phyloP scores from a whole-genome alignment of 2,888 invertebrate genomes.

The Watsonalla cultraria region DNA sequence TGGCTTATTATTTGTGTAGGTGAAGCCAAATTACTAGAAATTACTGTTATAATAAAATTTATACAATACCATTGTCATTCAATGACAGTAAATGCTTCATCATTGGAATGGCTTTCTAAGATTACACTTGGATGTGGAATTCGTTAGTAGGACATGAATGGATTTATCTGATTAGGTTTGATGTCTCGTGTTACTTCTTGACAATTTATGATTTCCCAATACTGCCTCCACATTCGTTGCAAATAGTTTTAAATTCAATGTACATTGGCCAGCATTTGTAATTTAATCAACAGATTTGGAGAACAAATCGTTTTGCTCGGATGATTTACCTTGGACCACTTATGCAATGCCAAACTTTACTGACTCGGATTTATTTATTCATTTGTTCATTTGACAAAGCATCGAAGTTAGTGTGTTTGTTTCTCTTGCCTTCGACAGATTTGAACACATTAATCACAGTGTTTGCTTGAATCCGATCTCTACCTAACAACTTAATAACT shows the following conservation, averaged over 20 bases:
- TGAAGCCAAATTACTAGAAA: too few relatives aligned
- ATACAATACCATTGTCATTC: too few relatives aligned
- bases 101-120: too few relatives aligned
- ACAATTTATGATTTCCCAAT: too few relatives aligned
- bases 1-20: too few relatives aligned
- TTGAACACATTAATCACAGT: neutral
- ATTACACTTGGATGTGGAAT: too few relatives aligned
- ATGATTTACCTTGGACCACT: slow-evolving; percentile 60
- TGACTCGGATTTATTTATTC: slow-evolving; percentile 6
- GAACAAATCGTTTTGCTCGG: slow-evolving; percentile 41
- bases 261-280: neutral
- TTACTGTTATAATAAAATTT: too few relatives aligned
- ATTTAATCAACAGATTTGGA: slow-evolving; percentile 33
- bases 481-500: neutral
- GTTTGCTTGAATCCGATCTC: neutral
- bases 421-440: neutral
- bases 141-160: too few relatives aligned
- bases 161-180: too few relatives aligned
- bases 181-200: too few relatives aligned
- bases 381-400: neutral
- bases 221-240: too few relatives aligned
- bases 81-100: too few relatives aligned
- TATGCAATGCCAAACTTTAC: slow-evolving; percentile 40
- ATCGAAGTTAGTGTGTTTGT: neutral
- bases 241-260: neutral